These are phyloP conservation scores for Amia ocellicauda DNA, from an alignment of 2,113 vertebrate genomes.

Conservation along the genomic window DNA sequence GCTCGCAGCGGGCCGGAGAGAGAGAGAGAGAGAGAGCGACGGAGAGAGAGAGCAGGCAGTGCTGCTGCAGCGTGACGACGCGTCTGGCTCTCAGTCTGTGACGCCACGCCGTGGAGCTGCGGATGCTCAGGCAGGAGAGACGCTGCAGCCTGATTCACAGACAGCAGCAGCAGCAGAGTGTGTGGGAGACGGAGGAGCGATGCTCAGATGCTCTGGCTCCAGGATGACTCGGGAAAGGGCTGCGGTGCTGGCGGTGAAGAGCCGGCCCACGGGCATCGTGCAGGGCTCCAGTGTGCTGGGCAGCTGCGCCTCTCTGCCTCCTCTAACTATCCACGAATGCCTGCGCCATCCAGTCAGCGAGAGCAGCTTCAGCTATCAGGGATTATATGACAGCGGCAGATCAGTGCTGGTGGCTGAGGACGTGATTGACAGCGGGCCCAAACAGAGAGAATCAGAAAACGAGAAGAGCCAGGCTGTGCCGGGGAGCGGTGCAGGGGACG, in stretches of 20 bases:
- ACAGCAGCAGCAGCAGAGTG: not conserved
- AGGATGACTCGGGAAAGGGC: conserved; percentile 11
- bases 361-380: conserved; percentile 55
- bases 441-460: not conserved
- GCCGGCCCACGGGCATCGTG: conserved; percentile 23
- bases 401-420: conserved; percentile 15
- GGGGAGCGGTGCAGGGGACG: not conserved
- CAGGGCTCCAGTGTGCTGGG: conserved; percentile 9
- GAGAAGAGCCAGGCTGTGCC: not conserved
- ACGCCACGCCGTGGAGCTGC: no score
- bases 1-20: no score
- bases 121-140: not conserved
- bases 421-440: not conserved
- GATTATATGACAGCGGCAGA: conserved; percentile 42
- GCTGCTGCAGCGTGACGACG: not conserved
- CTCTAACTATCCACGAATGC: conserved; percentile 62
- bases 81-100: no score
- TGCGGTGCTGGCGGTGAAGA: not conserved
- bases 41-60: not conserved
- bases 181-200: conserved; percentile 23
- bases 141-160: not conserved
- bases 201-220: conserved; percentile 41
- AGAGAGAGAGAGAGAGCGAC: no score
- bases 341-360: conserved; percentile 64
- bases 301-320: conserved; percentile 61